A percentile compares a stretch with the other conserved stretches of the same genome.
Evolutionary conservation across 2,797 vertebrate genomes (phyloP).

Genomic region (Phrynocephalus forsythii): DNA sequence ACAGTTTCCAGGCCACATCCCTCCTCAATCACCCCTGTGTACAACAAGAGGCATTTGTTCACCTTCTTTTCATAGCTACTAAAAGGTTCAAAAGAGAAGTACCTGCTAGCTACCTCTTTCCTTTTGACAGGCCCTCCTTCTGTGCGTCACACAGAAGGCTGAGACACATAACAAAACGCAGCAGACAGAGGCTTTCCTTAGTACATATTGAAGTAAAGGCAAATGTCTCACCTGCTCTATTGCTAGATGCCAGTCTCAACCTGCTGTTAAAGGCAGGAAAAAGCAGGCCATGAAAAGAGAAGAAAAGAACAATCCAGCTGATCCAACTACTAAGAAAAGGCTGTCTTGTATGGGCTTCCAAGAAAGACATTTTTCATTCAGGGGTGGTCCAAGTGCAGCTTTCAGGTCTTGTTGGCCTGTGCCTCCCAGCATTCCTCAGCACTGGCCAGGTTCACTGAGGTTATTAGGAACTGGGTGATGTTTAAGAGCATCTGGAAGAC

Average conservation of each 20-base stretch:
- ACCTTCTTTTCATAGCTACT: background rate
- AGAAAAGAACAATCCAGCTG: background rate
- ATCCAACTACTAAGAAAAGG: background rate
- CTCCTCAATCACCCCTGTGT: background rate
- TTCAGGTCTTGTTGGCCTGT: no score
- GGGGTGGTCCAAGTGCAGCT: no score
- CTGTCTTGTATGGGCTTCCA: background rate
- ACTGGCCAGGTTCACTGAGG: no score
- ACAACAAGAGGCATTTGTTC: background rate
- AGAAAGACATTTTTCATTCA: no score
- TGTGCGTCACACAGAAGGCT: background rate
- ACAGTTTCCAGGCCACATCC: background rate
- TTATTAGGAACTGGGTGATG: no score
- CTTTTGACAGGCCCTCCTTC: constrained; percentile 2
- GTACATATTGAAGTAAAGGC: background rate
- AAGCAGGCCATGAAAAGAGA: background rate
- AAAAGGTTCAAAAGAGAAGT: background rate
- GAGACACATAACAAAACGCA: background rate
- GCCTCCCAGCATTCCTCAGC: no score
- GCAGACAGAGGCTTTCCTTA: background rate
- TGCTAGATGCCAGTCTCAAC: background rate
- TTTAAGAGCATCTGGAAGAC: no score
- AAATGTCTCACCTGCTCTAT: background rate
- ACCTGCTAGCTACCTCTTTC: background rate
- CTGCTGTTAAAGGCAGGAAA: background rate